Base-by-base conservation (phyloP, 2,113 vertebrate genomes). In the Burhinus bistriatus region DNA sequence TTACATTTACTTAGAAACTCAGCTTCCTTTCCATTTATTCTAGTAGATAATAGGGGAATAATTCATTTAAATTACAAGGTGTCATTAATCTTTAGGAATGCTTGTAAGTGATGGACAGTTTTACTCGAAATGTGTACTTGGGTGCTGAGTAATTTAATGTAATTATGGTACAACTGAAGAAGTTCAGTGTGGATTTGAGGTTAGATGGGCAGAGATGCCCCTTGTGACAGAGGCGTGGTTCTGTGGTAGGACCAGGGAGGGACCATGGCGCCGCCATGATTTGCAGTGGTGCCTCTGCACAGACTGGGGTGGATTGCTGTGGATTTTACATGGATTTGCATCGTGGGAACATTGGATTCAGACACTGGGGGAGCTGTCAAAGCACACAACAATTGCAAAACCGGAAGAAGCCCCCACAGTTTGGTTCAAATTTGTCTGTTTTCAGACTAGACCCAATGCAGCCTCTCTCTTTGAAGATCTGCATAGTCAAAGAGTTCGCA, bases 1-100 rank as follows among this genome's bases (percentile, higher is more conserved):
- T 92, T 91, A 13, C 89, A 20, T 86, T 93, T 95, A 93, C 94
- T 89, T 75, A 95, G 95, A 95, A 95, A 54, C 62, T 85, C 54
- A 6, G 6, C 76, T 90, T 54, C 66, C 66, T 72, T 94, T 87
- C 54, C 58, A 73, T 95, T 93, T 83, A 69, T 95, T 97, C 84
- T 95, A 49, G 80, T 44, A 64, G 83, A 5, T 83, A 57, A 92
- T 17, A 82, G 87, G 61, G 83, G 55, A 90, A 76, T 87, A 84
- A 85, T 77, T 95, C 66, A 36, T 45, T 85, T 89, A 80, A 93
- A 85, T 87, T 83, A 36, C n/a, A 25, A 62, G 30, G 36, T 94
- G 70, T 65, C 82, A 76, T 66, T 80, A 66, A 73, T 90, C 91
- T 90, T 80, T 45, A 77, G 58, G 72, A 93, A 72, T 83, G 64